Base-by-base conservation (phyloP, 2,797 vertebrate genomes). In the Sciurus vulgaris region DNA sequence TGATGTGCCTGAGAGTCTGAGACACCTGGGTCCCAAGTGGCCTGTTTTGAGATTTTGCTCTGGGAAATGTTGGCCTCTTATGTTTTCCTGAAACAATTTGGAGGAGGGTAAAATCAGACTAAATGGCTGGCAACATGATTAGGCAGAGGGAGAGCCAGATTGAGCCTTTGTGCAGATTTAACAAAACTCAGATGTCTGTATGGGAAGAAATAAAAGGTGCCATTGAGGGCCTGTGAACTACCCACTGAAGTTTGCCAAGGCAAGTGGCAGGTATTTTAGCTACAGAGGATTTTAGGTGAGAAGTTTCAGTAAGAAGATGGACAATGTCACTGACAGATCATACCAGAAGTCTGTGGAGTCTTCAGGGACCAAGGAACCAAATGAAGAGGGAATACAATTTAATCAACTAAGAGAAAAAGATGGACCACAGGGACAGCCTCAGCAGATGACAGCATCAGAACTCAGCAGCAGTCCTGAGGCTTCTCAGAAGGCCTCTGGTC, bases 251-350 rank as follows among this genome's bases (percentile, higher is more conserved):
- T 47, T 18, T 65, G 22, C 9, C 38, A 38, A 81, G 38, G 14
- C 28, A 63, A n/a, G 28, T 72, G 61, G 20, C 63, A 77, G 26
- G 24, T 72, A 84, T 72, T 73, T 95, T 61, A 85, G 13, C 61
- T 74, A 49, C 22, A 44, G 77, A 78, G 30, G 30, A 33, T 35
- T 8, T 67, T 26, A 12, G 24, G 6, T 69, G 11, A 93, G 44
- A 83, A 56, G 9, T 56, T 56, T 89, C 1, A 4, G 51, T 54
- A 41, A 87, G 73, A 69, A 65, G 30, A 72, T 65, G 33, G 26
- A 47, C 41, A 5, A 47, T 47, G 14, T 2, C 5, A 63, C 56
- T 5, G 13, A 69, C 30, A 85, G 49, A 65, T 86, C 8, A 51
- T 70, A n/a, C 30, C 35, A 70, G 30, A 18, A 28, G 26, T 77